These are phyloP conservation scores for Beaufortia kweichowensis DNA, from an alignment of 2,113 vertebrate species.

Conservation along the genomic window DNA sequence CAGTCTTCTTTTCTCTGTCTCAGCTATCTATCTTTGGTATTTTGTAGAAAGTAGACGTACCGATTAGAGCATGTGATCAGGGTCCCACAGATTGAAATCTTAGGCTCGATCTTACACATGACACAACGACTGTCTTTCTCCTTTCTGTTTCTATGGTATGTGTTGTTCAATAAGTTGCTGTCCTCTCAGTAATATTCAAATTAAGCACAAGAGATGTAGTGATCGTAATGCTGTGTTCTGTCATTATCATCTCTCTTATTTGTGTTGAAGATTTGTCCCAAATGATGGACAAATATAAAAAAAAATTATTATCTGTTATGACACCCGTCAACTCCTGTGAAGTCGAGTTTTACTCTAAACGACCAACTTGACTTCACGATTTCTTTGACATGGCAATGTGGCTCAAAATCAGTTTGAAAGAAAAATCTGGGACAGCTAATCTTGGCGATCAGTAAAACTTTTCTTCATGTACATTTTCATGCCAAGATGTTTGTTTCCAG, in stretches of 20 bases:
- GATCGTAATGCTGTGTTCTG: slow-evolving; percentile 65
- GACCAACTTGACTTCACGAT: slow-evolving; percentile 41
- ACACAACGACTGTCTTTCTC: slow-evolving; percentile 48
- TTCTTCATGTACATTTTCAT: slow-evolving; percentile 56
- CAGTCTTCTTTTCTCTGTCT: slow-evolving; percentile 64
- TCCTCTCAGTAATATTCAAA: slow-evolving; percentile 57
- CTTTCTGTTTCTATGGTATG: slow-evolving; percentile 42
- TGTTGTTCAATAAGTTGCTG: slow-evolving; percentile 52
- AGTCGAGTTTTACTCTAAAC: slow-evolving; percentile 51
- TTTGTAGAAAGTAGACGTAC: slow-evolving; percentile 16
- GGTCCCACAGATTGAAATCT: not conserved
- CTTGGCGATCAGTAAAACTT: slow-evolving; percentile 61
- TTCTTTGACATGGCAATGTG: slow-evolving; percentile 58
- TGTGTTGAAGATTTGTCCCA: slow-evolving; percentile 61
- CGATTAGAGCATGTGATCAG: slow-evolving; percentile 35
- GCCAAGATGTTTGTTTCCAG: slow-evolving; percentile 50
- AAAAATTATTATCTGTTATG: not conserved
- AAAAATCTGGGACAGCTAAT: slow-evolving; percentile 59
- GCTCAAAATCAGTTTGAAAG: slow-evolving; percentile 55
- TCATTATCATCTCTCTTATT: slow-evolving; percentile 41
- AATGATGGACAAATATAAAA: slow-evolving; percentile 15
- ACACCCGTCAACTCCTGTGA: slow-evolving; percentile 43
- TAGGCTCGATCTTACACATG: slow-evolving; percentile 34
- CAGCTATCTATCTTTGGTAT: slow-evolving; percentile 52
- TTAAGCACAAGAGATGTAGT: slow-evolving; percentile 59